Base-by-base conservation (phyloP, 2,113 vertebrate genomes). In the Atherinomorus stipes region DNA sequence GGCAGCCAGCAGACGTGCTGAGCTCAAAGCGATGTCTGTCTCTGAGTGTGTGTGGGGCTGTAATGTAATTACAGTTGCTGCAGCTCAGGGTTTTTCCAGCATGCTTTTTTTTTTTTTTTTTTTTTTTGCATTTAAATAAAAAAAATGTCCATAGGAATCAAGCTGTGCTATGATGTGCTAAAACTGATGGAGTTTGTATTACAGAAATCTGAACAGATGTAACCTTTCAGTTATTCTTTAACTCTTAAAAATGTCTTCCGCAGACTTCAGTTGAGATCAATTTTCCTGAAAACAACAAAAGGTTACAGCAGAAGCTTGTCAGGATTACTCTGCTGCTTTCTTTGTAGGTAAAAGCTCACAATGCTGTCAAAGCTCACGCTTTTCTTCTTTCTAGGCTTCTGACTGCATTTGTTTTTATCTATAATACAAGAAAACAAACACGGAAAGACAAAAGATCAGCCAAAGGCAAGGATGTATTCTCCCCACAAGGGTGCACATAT, bases 1-100 rank as follows among this genome's bases (percentile, higher is more conserved):
- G 90, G 95, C 95, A 95, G 95, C 94, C 95, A 57, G 62, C 81
- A 84, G 78, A 83, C 88, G 60, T 88, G 88, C 87, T 89, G 85
- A 74, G 84, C 87, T 88, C 79, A 88, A 88, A 88, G 87, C 38
- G 8, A 12, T 64, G 76, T 70, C 37, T 73, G 63, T 60, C 63
- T 70, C 40, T 49, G 50, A 72, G 71, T 66, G 40, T 21, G 72
- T 66, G 84, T 69, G 79, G 66, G 40, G 31, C 21, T 56, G 51
- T 89, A 88, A 77, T 84, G 83, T 88, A 92, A 88, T 92, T 91
- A 90, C 80, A 87, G 73, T 88, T 77, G 84, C 78, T 5, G 84
- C 84, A 76, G 87, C 84, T 80, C 66, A 40, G 78, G 71, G 50
- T 73, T 81, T 70, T 86, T 77, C 56, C 75, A 52, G 62, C 78